A percentile compares a stretch with the other conserved stretches of the same genome.
These are phyloP conservation scores for Elymnias hypermnestra DNA, from an alignment of 1,140 invertebrate species.

Conservation along the genomic window DNA sequence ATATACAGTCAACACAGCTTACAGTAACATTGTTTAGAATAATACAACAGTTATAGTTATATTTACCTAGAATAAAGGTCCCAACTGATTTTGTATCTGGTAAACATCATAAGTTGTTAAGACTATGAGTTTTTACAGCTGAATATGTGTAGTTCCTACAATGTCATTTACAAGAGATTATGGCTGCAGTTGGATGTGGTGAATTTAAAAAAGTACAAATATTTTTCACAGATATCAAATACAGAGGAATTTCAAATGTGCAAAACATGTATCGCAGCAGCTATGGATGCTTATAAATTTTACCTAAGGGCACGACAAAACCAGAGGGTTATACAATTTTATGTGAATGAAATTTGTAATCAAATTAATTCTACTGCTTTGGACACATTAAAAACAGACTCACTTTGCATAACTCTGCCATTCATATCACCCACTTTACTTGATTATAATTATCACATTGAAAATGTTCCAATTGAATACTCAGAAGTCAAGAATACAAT, in stretches of 20 bases:
- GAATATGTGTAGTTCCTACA: no score
- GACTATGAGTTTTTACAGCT: no score
- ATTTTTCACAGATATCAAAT: constrained; percentile 35
- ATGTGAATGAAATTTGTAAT: constrained; percentile 36
- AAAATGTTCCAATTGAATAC: constrained; percentile 15
- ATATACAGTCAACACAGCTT: no score
- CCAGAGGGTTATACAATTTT: constrained; percentile 43
- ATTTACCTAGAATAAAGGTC: no score
- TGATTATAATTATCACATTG: constrained; percentile 32
- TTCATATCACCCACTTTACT: constrained; percentile 21
- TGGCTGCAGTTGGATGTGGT: no score
- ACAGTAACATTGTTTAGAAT: no score
- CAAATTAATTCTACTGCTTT: constrained; percentile 29
- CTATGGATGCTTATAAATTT: constrained; percentile 52
- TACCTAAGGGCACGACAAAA: constrained; percentile 35
- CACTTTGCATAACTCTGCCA: constrained; percentile 44
- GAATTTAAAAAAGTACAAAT: constrained; percentile 2
- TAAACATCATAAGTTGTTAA: no score
- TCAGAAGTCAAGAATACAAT: background rate
- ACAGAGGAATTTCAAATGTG: constrained; percentile 46
- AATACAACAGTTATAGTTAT: no score
- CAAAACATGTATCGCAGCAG: constrained; percentile 42
- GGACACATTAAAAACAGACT: constrained; percentile 24
- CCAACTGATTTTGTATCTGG: no score
- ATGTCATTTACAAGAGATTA: no score